phyloP scores from a whole-genome alignment of 2,797 vertebrate genomes.

The Otus scops region DNA sequence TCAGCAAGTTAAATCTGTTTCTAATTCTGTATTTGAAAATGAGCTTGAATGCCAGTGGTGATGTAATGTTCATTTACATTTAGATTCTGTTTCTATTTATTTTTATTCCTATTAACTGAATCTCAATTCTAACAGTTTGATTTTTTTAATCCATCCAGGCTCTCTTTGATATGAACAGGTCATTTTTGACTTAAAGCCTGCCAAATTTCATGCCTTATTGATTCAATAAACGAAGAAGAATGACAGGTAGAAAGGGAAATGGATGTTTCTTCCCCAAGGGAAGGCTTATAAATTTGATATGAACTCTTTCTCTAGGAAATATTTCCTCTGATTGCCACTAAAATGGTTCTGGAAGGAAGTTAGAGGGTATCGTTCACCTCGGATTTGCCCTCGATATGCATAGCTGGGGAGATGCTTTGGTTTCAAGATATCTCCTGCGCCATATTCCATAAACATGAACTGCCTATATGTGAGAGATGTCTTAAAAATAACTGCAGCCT shows the following conservation, averaged over 20 bases:
- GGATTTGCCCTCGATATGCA: neutral
- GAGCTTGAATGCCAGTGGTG: conserved; percentile 39
- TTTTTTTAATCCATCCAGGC: neutral
- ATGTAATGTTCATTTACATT: conserved; percentile 54
- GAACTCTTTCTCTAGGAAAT: neutral
- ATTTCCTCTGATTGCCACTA: neutral
- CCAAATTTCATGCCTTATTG: conserved; percentile 5
- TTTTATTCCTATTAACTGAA: conserved; percentile 38
- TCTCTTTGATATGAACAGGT: neutral
- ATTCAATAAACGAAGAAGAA: neutral
- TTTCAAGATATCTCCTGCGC: neutral
- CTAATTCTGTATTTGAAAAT: conserved; percentile 9
- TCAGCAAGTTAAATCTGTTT: neutral
- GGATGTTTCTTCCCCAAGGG: conserved; percentile 6
- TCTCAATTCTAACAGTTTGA: neutral
- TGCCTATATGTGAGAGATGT: neutral
- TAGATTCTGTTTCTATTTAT: conserved; percentile 46
- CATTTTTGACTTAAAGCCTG: conserved; percentile 29
- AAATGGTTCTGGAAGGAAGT: neutral
- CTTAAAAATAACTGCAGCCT: neutral
- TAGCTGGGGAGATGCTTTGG: neutral
- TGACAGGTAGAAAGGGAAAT: conserved; percentile 42
- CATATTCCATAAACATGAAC: neutral
- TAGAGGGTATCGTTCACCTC: neutral
- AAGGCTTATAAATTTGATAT: conserved; percentile 18